Evolutionary conservation across 2,888 invertebrate species (phyloP).

Genomic region (Sthenelais limicola): DNA sequence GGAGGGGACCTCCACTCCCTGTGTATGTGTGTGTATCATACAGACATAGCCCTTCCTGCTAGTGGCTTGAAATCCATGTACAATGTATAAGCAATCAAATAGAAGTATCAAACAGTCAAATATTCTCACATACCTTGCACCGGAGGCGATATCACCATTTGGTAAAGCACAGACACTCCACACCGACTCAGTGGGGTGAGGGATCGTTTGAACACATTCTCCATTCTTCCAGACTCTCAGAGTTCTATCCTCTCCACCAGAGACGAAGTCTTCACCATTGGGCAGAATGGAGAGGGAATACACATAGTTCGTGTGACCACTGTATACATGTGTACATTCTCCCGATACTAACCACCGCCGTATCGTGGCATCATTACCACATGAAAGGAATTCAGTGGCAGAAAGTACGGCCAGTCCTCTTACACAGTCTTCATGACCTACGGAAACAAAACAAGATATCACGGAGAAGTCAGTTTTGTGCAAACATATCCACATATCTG

Average conservation of each 20-base stretch:
- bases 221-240: slow-evolving; percentile 83
- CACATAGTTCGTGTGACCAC: slow-evolving; percentile 91
- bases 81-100: too few relatives aligned
- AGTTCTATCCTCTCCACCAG: slow-evolving; percentile 85
- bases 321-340: slow-evolving; percentile 78
- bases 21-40: too few relatives aligned
- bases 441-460: too few relatives aligned
- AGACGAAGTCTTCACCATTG: slow-evolving; percentile 80
- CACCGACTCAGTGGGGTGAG: slow-evolving; percentile 88
- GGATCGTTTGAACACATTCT: slow-evolving; percentile 77
- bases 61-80: too few relatives aligned
- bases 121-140: slow-evolving; percentile 78
- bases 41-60: too few relatives aligned
- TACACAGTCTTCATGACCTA: slow-evolving; percentile 94
- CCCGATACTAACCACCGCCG: slow-evolving; percentile 87
- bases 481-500: too few relatives aligned
- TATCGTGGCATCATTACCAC: slow-evolving; percentile 92
- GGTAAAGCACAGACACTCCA: slow-evolving; percentile 87
- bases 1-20: too few relatives aligned
- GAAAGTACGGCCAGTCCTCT: slow-evolving; percentile 83
- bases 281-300: slow-evolving; percentile 76
- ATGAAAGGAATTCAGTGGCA: slow-evolving; percentile 82
- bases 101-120: too few relatives aligned
- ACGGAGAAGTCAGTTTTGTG: too few relatives aligned
- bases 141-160: slow-evolving; percentile 93